A percentile compares a stretch with the other conserved stretches of the same genome.
Evolutionary conservation across 37 sponge, comb jelly and placozoan genomes (phyloP).

Genomic region (Petrosia ficiformis): DNA sequence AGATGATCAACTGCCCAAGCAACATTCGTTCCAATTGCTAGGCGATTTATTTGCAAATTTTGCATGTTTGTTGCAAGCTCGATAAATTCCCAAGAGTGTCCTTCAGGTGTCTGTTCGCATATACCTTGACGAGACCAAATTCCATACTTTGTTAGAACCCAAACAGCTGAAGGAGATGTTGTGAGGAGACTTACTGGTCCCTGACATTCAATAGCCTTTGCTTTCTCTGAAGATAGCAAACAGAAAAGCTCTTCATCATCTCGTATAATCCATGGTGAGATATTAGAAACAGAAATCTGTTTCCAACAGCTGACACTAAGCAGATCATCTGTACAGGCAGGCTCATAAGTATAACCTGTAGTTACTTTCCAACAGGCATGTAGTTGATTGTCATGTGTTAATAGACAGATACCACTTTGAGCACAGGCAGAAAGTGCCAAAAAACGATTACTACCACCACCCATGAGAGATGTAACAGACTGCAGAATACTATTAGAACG

Average conservation of each 20-base stretch:
- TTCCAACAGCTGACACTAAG: constrained; percentile 55
- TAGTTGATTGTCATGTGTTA: constrained; percentile 41
- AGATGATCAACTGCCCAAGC: constrained; percentile 79
- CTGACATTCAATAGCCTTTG: constrained; percentile 35
- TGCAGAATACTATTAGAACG: constrained; percentile 16
- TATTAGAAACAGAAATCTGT: constrained; percentile 24
- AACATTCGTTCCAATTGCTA: constrained; percentile 56
- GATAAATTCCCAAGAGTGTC: constrained; percentile 69
- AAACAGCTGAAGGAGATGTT: constrained; percentile 54
- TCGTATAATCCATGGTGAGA: constrained; percentile 59
- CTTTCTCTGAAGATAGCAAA: constrained; percentile 11
- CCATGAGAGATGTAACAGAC: constrained; percentile 19
- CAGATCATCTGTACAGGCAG: constrained; percentile 34
- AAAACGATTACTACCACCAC: not conserved
- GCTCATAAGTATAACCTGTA: constrained; percentile 57
- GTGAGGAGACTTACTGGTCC: constrained; percentile 23
- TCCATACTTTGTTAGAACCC: constrained; percentile 51
- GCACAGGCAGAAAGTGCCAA: constrained; percentile 29
- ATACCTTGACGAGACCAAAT: constrained; percentile 72
- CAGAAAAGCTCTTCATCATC: constrained; percentile 66
- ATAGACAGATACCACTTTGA: constrained; percentile 43
- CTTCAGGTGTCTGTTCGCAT: constrained; percentile 42
- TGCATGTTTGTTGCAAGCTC: constrained; percentile 72
- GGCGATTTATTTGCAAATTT: constrained; percentile 14
- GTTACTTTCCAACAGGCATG: constrained; percentile 50